Evolutionary conservation across 2,797 vertebrate genomes (phyloP).

Genomic region (Gymnocypris eckloni): DNA sequence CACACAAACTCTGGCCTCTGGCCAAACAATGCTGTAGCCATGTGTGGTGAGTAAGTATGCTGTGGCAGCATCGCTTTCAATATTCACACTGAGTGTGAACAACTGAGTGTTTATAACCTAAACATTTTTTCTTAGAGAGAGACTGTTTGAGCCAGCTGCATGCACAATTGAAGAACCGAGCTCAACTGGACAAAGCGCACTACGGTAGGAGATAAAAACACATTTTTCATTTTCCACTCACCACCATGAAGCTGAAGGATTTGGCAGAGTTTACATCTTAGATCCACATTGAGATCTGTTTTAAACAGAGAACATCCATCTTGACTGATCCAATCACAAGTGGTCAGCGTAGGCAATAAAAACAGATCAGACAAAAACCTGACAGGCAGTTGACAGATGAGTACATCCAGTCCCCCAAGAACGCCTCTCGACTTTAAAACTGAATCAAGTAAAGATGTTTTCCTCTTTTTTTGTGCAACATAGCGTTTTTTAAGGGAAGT

Average conservation of each 20-base stretch:
- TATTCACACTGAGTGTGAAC: neutral
- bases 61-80: neutral
- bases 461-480: neutral
- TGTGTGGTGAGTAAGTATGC: neutral
- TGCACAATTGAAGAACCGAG: slow-evolving; percentile 71
- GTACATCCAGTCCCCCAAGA: neutral
- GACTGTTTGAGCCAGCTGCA: slow-evolving; percentile 72
- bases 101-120: slow-evolving; percentile 26
- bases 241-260: slow-evolving; percentile 4
- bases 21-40: slow-evolving; percentile 1
- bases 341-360: neutral
- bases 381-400: neutral
- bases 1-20: slow-evolving; percentile 22
- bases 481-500: neutral
- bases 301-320: neutral
- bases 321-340: neutral
- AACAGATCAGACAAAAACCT: neutral
- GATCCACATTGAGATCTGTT: neutral
- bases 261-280: neutral
- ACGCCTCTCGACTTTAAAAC: neutral
- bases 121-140: slow-evolving; percentile 65
- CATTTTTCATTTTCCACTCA: slow-evolving; percentile 40
- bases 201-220: slow-evolving; percentile 69
- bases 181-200: slow-evolving; percentile 69
- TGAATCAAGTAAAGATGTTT: neutral